Percentiles rank a stretch among this genome's conserved stretches.
Conservation (phyloP, 2,113 vertebrate species). For the Marmota flaviventris region DNA sequence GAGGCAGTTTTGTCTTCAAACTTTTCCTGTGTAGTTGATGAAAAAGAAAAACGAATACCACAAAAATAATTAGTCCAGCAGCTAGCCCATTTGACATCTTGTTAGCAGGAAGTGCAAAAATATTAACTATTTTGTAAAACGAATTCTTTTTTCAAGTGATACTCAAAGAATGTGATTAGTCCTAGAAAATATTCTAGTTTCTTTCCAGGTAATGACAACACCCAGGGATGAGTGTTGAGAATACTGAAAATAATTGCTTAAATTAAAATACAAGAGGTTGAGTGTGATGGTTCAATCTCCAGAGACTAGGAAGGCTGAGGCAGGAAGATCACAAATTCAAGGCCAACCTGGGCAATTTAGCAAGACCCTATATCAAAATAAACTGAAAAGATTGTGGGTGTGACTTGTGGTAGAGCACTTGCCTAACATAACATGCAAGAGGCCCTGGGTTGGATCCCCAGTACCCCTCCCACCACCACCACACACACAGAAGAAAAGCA, state of each 20-base stretch:
- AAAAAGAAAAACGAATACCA: neutral
- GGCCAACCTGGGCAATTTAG: neutral
- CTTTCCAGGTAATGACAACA: neutral
- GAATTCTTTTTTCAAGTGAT: neutral
- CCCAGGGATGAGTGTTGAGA: neutral
- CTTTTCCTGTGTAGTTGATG: neutral
- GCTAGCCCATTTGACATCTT: neutral
- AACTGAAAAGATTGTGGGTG: neutral
- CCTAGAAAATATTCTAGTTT: neutral
- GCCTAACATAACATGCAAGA: neutral
- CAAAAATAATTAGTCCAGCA: neutral
- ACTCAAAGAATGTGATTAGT: neutral
- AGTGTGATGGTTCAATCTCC: neutral
- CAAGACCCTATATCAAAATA: neutral
- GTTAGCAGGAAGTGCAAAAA: slow-evolving; percentile 37
- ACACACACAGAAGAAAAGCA: neutral
- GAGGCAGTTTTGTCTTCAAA: neutral
- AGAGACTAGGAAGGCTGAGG: neutral
- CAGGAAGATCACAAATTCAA: neutral
- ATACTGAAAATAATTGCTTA: neutral
- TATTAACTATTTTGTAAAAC: slow-evolving; percentile 32
- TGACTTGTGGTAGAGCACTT: no score
- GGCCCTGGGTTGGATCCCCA: neutral
- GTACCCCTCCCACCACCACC: no score
- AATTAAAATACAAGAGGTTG: neutral